Conservation (phyloP, 2,888 invertebrate species). For the Pseudanteris insignis region DNA sequence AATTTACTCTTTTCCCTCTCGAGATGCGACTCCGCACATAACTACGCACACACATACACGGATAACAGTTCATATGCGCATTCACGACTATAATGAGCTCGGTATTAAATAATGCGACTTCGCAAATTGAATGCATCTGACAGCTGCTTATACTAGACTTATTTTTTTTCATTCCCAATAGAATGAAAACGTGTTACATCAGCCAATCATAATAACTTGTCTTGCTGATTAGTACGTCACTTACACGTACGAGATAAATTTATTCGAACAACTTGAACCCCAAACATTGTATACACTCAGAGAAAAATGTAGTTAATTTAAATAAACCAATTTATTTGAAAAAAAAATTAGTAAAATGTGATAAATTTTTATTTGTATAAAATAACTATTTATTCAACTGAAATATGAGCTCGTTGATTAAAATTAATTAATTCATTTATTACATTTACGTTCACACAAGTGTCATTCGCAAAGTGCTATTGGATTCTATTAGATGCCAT, state of each 20-base stretch:
- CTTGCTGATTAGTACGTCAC: conserved; percentile 35
- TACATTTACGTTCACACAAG: no score
- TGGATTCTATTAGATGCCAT: no score
- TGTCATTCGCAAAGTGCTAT: no score
- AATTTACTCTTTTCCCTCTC: no score
- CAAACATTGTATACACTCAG: no score
- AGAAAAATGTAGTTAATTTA: no score
- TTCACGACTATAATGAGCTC: conserved; percentile 56
- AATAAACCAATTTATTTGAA: no score
- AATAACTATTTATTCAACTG: no score
- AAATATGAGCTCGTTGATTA: no score
- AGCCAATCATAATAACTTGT: conserved; percentile 39
- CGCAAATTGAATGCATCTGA: conserved; percentile 55
- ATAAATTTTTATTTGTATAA: no score
- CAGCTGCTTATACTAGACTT: conserved; percentile 52
- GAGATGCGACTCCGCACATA: conserved; percentile 48
- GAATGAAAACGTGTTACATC: conserved; percentile 38
- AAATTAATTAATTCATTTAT: no score
- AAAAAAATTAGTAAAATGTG: no score
- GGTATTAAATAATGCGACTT: conserved; percentile 56
- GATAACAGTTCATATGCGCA: conserved; percentile 45
- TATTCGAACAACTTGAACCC: conserved; percentile 30
- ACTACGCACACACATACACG: conserved; percentile 24
- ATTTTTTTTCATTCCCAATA: conserved; percentile 50
- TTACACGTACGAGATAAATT: conserved; percentile 29